Evolutionary conservation across 2,797 vertebrate species (phyloP).

Genomic region (Sebastolobus altivelis): DNA sequence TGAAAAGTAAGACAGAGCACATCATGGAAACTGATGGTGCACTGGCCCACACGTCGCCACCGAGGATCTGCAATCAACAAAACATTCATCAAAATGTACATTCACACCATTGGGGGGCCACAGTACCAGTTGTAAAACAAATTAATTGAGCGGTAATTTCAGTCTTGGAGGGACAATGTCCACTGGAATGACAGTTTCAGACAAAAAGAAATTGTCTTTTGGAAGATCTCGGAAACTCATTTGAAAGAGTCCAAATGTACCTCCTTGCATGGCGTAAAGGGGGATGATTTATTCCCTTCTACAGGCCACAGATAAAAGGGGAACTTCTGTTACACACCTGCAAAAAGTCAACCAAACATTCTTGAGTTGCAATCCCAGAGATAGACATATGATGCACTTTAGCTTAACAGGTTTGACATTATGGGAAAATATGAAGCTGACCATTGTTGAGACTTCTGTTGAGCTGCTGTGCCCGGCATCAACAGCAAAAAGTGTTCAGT

Average conservation of each 20-base stretch:
- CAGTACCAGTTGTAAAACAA: slow-evolving; percentile 66
- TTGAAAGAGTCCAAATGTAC: slow-evolving; percentile 47
- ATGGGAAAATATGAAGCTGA: slow-evolving; percentile 26
- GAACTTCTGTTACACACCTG: slow-evolving; percentile 47
- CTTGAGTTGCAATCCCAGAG: slow-evolving; percentile 59
- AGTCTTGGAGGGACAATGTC: slow-evolving; percentile 66
- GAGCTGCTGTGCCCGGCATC: slow-evolving; percentile 28
- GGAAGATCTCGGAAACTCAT: slow-evolving; percentile 79
- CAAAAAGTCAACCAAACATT: slow-evolving; percentile 50
- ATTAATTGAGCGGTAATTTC: slow-evolving; percentile 51
- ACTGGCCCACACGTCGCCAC: slow-evolving; percentile 64
- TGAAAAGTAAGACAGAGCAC: slow-evolving; percentile 75
- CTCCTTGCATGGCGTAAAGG: slow-evolving; percentile 29
- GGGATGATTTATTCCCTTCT: slow-evolving; percentile 38
- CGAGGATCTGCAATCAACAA: slow-evolving; percentile 57
- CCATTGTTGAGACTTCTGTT: slow-evolving; percentile 4
- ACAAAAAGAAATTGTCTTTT: slow-evolving; percentile 62
- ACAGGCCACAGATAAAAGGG: slow-evolving; percentile 26
- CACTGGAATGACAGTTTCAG: slow-evolving; percentile 76
- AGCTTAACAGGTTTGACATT: slow-evolving; percentile 43
- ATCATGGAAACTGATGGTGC: slow-evolving; percentile 66
- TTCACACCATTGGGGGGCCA: slow-evolving; percentile 74
- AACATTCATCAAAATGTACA: slow-evolving; percentile 80
- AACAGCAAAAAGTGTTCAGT: slow-evolving; percentile 32
- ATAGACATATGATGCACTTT: slow-evolving; percentile 48